Evolutionary conservation across 2,113 vertebrate genomes (phyloP), one percentile per base, ranked within the genome.

Genomic region (Sceloporus undulatus): DNA sequence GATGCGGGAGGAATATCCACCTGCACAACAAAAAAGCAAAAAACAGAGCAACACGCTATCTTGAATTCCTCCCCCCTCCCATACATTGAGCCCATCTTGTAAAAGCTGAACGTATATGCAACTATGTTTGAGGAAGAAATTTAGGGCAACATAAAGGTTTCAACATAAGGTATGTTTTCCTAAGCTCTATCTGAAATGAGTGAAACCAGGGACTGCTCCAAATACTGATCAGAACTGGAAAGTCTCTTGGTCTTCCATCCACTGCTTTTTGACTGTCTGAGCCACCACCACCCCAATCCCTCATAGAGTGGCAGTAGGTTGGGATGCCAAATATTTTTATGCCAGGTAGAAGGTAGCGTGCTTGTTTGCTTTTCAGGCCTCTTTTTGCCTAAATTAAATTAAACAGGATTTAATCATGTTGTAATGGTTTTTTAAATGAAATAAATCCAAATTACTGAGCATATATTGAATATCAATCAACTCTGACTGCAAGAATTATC

Each of bases 1-100:
- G 54, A 79, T 40, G 38, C 42, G 91, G 40, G 83, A 78, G 85
- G 77, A 93, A 94, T 84, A 19, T 62, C 87, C 70, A 11, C 70
- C 7, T 38, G 90, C 88, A 77, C 14, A 52, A 84, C 29, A 5
- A 90, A 90, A 90, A n/a, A 21, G 6, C 85, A 86, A 87, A 85
- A 84, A 85, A 81, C 54, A 6, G 29, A 23, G 74, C 84, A 80
- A 75, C 7, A 38, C 18, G 42, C 79, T 54, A 13, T 11, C 13
- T 84, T 68, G 1, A 9, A 5, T 83, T 34, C n/a, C 5, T 56
- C 13, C 4, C n/a, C 11, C 23, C 25, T 65, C 19, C 27, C 8
- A 1, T 19, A 48, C 48, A 48, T 48, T 16, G 0, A 6, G 59
- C 77, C 59, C 52, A 76, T 78, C 52, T 38, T 40, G 29, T 77